phyloP scores from a whole-genome alignment of 2,113 vertebrate genomes.

The Numida meleagris region DNA sequence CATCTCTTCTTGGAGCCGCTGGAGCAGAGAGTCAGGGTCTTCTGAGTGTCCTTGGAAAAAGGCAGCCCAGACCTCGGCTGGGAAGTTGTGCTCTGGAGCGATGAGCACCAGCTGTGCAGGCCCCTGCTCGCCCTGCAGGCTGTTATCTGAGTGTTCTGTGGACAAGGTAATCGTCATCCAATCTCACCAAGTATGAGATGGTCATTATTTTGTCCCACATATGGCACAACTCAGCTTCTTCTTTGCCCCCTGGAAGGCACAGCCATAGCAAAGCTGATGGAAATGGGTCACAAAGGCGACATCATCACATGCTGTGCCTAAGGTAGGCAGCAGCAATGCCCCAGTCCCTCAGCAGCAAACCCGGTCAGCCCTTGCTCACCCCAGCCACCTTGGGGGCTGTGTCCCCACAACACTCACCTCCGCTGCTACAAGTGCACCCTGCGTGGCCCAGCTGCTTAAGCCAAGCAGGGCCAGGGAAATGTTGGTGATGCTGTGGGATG shows the following conservation, averaged over 20 bases:
- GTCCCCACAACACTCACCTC: background rate
- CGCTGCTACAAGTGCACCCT: background rate
- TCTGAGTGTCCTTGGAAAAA: background rate
- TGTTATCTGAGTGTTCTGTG: fast-evolving
- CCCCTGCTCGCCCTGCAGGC: background rate
- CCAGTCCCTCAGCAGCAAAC: background rate
- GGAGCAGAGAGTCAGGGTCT: fast-evolving
- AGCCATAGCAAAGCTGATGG: background rate
- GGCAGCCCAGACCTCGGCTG: background rate
- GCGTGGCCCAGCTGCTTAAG: too few relatives aligned
- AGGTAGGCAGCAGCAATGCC: background rate
- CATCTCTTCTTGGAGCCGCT: background rate
- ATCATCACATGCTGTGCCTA: fast-evolving
- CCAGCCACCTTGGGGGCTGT: fast-evolving
- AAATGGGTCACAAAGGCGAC: fast-evolving
- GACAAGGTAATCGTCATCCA: background rate
- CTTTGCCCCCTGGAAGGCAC: background rate
- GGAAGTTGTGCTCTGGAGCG: fast-evolving
- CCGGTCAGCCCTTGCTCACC: background rate
- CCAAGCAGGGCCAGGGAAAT: background rate
- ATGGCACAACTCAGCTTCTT: fast-evolving
- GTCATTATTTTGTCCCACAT: background rate
- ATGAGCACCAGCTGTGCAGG: background rate
- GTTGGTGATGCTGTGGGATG: background rate
- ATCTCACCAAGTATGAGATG: background rate